Percentiles rank a stretch among this genome's conserved stretches.
phyloP scores from a whole-genome alignment of 1,140 invertebrate genomes.

The Aporrectodea caliginosa region DNA sequence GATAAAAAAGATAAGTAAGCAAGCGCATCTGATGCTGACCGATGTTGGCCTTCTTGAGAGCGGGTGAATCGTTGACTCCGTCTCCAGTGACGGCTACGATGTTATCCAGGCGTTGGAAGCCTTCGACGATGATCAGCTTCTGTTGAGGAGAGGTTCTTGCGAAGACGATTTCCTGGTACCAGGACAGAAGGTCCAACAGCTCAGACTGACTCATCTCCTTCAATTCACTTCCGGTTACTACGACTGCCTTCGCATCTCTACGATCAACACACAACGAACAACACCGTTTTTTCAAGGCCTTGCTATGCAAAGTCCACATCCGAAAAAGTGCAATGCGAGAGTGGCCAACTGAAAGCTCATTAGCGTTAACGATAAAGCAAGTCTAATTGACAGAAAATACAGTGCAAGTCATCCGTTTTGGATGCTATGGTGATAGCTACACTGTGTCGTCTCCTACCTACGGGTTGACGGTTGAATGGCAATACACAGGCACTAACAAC shows the following conservation, averaged over 20 bases:
- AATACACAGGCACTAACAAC: no score
- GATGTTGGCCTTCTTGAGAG: conserved; percentile 97
- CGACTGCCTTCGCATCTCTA: conserved; percentile 86
- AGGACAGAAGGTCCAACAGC: conserved; percentile 86
- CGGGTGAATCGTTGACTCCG: conserved; percentile 96
- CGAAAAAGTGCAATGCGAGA: no score
- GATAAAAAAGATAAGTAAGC: no score
- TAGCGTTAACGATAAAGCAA: no score
- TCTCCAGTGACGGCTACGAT: conserved; percentile 96
- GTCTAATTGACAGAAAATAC: no score
- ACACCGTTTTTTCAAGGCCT: no score
- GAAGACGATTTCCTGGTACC: conserved; percentile 98
- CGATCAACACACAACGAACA: background rate
- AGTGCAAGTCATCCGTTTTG: no score
- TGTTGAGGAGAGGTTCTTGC: conserved; percentile 98
- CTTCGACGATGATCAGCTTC: conserved; percentile 99
- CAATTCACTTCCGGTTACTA: conserved; percentile 89
- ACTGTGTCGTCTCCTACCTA: no score
- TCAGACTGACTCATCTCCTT: conserved; percentile 83
- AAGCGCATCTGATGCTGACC: background rate
- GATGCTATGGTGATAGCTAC: no score
- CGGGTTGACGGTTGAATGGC: no score
- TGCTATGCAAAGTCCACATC: no score
- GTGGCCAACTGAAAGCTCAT: no score
- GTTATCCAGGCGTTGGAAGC: conserved; percentile 82